phyloP scores from a whole-genome alignment of 92 coral and sea anemone genomes.

The Paragorgia papillata region DNA sequence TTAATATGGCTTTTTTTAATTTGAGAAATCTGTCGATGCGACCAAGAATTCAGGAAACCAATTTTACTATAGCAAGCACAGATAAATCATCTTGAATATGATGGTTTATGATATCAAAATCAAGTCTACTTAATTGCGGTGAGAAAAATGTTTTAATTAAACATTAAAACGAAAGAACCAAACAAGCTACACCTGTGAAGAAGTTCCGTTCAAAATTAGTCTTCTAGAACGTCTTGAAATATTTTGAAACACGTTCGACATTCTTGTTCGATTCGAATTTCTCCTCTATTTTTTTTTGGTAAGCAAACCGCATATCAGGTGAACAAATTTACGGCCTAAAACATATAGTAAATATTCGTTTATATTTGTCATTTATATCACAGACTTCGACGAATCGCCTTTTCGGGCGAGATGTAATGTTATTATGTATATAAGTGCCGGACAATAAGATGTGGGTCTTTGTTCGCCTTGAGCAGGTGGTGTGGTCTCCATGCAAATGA shows the following conservation, averaged over 20 bases:
- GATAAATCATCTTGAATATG: too few species aligned
- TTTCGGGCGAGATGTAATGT: conserved; percentile 3
- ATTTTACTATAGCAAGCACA: too few species aligned
- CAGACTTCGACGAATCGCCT: background rate
- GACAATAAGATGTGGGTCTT: conserved; percentile 17
- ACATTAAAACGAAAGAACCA: background rate
- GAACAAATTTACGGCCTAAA: background rate
- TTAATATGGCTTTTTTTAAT: too few species aligned
- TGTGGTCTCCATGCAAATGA: conserved; percentile 22
- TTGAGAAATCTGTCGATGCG: too few species aligned
- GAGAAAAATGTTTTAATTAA: conserved; percentile 28
- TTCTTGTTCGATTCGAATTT: background rate
- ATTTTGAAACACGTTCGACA: background rate
- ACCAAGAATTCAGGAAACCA: too few species aligned
- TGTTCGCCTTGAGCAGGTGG: conserved; percentile 36
- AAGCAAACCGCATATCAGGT: background rate
- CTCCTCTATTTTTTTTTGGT: background rate
- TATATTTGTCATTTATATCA: background rate
- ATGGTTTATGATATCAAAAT: too few species aligned
- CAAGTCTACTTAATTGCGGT: conserved; percentile 14
- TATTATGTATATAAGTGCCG: conserved; percentile 17
- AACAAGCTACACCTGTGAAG: conserved; percentile 8
- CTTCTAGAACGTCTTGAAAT: background rate
- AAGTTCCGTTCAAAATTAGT: background rate
- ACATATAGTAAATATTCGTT: background rate